Base-by-base conservation (phyloP, 2,797 vertebrate genomes). In the Sparidentex hasta region DNA sequence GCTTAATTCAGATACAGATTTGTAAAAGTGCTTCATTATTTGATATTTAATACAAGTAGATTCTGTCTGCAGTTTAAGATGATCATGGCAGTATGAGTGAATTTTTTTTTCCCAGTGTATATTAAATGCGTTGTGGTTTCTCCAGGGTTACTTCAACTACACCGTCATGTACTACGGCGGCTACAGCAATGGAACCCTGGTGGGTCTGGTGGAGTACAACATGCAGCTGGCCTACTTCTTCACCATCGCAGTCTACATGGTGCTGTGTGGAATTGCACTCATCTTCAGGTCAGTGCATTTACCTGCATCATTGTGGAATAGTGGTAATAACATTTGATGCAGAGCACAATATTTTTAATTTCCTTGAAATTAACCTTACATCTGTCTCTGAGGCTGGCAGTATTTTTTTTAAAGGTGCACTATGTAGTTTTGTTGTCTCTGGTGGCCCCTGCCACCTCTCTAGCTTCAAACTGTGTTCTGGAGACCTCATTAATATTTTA, bases 211-310 rank as follows among this genome's bases (percentile, higher is more conserved):
- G 0, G 74, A 92, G 0, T 99, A 99, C 80, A 82, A 98, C 90
- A 97, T 99, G 96, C 97, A 97, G 88, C 90, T 99, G 90, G 96
- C 97, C 29, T 99, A 99, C 83, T 96, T 99, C 93, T 97, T 99
- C 88, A 99, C 98, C 0, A 87, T 97, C 12, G 94, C 95, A 12
- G 54, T 92, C 0, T 98, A 97, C 81, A 91, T 99, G 94, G 82
- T 97, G 57, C 62, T 96, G 84, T 99, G 98, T 92, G 97, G 96
- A 66, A 67, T 97, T 23, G 93, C 93, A 57, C 94, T 99, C n/a
- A 92, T 98, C 11, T 95, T 96, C 94, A 98, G 97, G 98, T 99
- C 90, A 85, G 91, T 77, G n/a, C 16, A 20, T 4, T 52, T 25
- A 3, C 43, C n/a, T 11, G 3, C 16, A 17, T 11, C 0, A 46